Evolutionary conservation across 64 coral and sea anemone genomes (phyloP).

Genomic region (Montipora foliosa): DNA sequence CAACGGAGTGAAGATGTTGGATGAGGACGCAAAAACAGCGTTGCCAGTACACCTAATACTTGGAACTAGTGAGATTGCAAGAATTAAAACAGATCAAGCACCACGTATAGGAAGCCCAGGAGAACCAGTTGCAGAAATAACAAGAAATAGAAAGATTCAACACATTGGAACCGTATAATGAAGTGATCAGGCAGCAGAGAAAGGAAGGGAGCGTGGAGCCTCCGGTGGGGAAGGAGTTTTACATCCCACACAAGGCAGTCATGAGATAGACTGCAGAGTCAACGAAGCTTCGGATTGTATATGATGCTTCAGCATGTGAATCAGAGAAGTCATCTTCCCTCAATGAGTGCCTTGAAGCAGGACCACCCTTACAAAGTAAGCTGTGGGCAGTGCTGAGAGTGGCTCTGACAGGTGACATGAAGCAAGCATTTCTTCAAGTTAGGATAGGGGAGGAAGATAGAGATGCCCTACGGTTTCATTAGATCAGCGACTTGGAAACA

Average conservation of each 20-base stretch:
- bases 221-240: slow-evolving; percentile 8
- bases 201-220: slow-evolving; percentile 1
- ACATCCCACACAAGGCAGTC: slow-evolving; percentile 2
- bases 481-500: background rate
- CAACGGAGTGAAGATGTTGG: slow-evolving; percentile 9
- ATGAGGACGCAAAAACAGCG: background rate
- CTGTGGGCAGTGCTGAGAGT: too few relatives aligned
- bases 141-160: background rate
- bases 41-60: background rate
- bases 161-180: slow-evolving; percentile 1
- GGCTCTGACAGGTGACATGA: slow-evolving; percentile 9
- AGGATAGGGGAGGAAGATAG: background rate
- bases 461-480: slow-evolving; percentile 18
- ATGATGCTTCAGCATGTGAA: background rate
- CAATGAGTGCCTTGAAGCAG: slow-evolving; percentile 5
- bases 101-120: background rate
- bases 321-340: background rate
- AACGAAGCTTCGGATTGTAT: slow-evolving; percentile 3
- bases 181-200: background rate
- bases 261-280: background rate
- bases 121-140: slow-evolving; percentile 9
- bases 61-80: slow-evolving; percentile 22
- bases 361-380: too few relatives aligned
- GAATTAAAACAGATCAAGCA: slow-evolving; percentile 9
- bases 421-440: background rate